These are phyloP conservation scores for Nomada fucata DNA, from an alignment of 2,888 invertebrate genomes.

Conservation along the genomic window DNA sequence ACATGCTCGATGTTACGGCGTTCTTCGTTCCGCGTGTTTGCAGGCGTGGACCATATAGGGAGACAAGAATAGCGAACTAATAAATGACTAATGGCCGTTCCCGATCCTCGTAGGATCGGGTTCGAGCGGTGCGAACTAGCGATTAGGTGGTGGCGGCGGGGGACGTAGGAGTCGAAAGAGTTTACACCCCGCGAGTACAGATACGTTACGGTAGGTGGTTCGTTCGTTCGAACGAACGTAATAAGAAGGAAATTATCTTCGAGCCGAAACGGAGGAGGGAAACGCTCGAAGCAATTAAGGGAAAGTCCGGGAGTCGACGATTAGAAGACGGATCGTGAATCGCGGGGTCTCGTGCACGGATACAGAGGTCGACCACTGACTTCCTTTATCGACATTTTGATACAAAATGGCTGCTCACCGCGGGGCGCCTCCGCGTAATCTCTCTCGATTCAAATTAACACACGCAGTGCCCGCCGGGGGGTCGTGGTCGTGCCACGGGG, in stretches of 20 bases:
- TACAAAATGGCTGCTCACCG: slow-evolving; percentile 84
- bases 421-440: slow-evolving; percentile 86
- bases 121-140: slow-evolving; percentile 5
- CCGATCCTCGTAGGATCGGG: not conserved
- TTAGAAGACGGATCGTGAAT: slow-evolving; percentile 60
- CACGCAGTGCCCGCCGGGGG: slow-evolving; percentile 83
- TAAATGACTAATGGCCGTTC: slow-evolving; percentile 51
- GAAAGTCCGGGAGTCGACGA: slow-evolving; percentile 47
- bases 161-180: slow-evolving; percentile 5
- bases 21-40: slow-evolving; percentile 13
- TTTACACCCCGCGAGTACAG: not conserved
- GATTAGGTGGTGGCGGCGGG: slow-evolving; percentile 11
- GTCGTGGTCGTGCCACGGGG: slow-evolving; percentile 72
- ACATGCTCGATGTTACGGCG: slow-evolving; percentile 35
- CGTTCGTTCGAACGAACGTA: not conserved
- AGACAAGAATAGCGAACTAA: slow-evolving; percentile 57
- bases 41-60: not conserved
- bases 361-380: slow-evolving; percentile 69
- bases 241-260: not conserved
- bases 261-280: not conserved
- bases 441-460: slow-evolving; percentile 87
- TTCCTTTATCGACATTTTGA: slow-evolving; percentile 84
- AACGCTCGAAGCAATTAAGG: not conserved
- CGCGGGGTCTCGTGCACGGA: slow-evolving; percentile 28
- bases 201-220: not conserved